Evolutionary conservation across 2,797 vertebrate genomes (phyloP), one percentile per base, ranked within the genome.

Genomic region (Pangasius larnaudii): DNA sequence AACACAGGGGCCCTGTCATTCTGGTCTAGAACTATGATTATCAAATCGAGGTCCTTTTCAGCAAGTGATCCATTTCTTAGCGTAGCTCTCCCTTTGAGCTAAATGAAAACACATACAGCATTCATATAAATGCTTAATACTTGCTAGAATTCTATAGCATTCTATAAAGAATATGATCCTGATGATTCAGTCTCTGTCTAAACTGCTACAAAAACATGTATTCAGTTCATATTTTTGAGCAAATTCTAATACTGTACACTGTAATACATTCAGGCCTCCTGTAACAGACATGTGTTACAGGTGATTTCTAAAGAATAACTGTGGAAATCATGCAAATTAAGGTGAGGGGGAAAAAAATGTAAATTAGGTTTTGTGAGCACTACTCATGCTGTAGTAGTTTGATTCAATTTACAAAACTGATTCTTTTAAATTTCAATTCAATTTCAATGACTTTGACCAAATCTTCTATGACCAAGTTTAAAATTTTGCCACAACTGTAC

Each of bases 1-100:
- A 99, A 96, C 58, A 96, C 92, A 0, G 98, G 98, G 27, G 59
- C 0, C 1, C 96, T 96, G 93, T 99, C 98, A 88, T 99, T 99
- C 86, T 94, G 81, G 87, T 99, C 98, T 1, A 92, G 0, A 63
- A 99, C 95, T 71, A 80, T 89, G 87, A 99, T 95, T 13, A 61
- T 87, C 8, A 99, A 94, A 0, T 96, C 94, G 69, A 99, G 90
- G 33, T 96, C 94, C 2, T 4, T 63, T 67, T 86, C 85, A 49
- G 9, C 71, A 61, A 4, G n/a, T 22, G 2, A 3, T 69, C 85
- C 85, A 33, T 86, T 0, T 53, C 0, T 10, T 5, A 63, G n/a
- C 0, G 0, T 33, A 16, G 71, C 85, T 75, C 39, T 46, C 58
- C 97, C 98, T 89, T 78, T 92, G 19, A 99, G 91, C 98, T 99